Conservation (phyloP, 2,113 vertebrate species). For the Struthidea cinerea region DNA sequence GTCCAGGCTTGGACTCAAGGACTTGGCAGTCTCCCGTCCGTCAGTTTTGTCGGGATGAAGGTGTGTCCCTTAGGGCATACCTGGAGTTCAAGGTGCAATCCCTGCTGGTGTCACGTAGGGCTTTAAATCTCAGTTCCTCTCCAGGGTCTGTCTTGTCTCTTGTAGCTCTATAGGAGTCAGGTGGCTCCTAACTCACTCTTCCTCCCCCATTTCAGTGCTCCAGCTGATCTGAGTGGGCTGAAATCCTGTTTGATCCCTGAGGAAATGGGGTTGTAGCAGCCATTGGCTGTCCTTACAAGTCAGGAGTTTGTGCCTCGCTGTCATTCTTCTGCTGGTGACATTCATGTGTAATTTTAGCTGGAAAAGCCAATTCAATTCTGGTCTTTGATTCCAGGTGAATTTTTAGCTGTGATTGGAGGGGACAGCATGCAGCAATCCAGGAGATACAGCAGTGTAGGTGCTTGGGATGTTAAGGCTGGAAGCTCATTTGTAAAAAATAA, state of each 20-base stretch:
- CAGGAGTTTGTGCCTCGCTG: background rate
- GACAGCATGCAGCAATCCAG: background rate
- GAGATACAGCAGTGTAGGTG: rapidly evolving
- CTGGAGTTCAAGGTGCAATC: background rate
- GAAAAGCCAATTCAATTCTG: background rate
- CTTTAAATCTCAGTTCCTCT: background rate
- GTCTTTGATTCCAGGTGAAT: background rate
- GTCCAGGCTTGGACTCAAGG: background rate
- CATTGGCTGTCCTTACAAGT: rapidly evolving
- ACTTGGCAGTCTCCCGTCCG: background rate
- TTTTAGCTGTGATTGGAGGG: background rate
- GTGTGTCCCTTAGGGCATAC: background rate
- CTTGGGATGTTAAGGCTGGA: background rate
- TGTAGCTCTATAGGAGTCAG: background rate
- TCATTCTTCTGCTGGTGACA: background rate
- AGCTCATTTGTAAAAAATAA: background rate
- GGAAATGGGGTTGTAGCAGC: background rate
- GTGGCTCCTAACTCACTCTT: background rate
- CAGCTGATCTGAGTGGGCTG: background rate
- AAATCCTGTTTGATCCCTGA: background rate
- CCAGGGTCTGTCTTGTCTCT: background rate
- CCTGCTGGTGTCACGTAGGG: background rate
- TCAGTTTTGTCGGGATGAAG: background rate
- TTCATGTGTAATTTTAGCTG: background rate
- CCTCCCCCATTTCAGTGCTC: background rate